Conservation (phyloP, 2,888 invertebrate species). For the Caenorhabditis sinica region DNA sequence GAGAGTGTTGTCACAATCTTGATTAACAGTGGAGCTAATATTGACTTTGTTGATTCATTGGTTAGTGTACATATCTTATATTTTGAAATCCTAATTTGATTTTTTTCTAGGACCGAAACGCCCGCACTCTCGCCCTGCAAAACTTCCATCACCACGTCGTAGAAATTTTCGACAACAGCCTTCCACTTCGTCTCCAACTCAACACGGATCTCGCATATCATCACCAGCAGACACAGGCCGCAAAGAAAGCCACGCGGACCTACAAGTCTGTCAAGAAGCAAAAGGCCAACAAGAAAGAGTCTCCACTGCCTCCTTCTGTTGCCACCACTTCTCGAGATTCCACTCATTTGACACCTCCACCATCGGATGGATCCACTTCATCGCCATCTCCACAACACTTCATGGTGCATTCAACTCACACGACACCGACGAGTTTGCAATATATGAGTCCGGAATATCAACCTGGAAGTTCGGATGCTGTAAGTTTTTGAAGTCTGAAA, state of each 20-base stretch:
- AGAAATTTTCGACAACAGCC: conserved; percentile 19
- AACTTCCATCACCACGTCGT: conserved; percentile 41
- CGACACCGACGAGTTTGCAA: conserved; percentile 47
- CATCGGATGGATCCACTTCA: conserved; percentile 62
- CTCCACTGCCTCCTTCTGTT: neutral
- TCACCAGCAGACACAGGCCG: neutral
- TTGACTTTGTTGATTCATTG: conserved; percentile 98
- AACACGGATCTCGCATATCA: neutral
- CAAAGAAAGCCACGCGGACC: conserved; percentile 23
- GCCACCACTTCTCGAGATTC: conserved; percentile 43
- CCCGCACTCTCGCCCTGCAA: conserved; percentile 49
- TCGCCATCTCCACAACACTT: conserved; percentile 60
- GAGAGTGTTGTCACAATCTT: conserved; percentile 94
- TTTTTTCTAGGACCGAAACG: conserved; percentile 55
- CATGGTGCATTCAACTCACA: conserved; percentile 15
- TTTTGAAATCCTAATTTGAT: neutral
- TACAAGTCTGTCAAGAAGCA: conserved; percentile 42
- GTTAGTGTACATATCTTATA: conserved; percentile 89
- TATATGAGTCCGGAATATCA: conserved; percentile 55
- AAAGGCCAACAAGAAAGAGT: conserved; percentile 9
- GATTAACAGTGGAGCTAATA: conserved; percentile 93
- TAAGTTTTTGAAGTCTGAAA: too few species aligned
- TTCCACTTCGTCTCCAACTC: neutral
- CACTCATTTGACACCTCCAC: conserved; percentile 67
- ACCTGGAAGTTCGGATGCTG: conserved; percentile 22